Conservation (phyloP, 2,797 vertebrate genomes). For the Okamejei kenojei region DNA sequence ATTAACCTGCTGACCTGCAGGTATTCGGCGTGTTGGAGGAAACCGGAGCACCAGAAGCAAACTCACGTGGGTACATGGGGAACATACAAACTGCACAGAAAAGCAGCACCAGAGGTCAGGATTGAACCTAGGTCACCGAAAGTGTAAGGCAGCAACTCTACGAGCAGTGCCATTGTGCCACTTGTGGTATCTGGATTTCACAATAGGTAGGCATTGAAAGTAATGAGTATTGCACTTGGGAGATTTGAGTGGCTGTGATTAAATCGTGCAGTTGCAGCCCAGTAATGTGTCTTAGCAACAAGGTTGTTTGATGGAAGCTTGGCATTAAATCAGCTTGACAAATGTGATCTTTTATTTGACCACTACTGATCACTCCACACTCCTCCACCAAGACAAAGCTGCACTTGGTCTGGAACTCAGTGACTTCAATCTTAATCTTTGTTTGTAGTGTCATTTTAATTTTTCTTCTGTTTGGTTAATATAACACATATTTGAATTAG, state of each 20-base stretch:
- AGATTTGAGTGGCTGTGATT: neutral
- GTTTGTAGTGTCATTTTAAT: constrained; percentile 6
- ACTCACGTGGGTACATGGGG: too few species aligned
- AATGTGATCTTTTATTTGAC: neutral
- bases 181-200: neutral
- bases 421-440: neutral
- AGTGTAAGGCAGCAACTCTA: too few species aligned
- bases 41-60: too few species aligned
- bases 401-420: neutral
- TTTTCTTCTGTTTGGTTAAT: neutral
- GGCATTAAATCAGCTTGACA: neutral
- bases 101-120: too few species aligned
- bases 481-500: neutral
- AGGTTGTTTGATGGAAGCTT: neutral
- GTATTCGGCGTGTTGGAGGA: too few species aligned
- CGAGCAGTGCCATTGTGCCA: too few species aligned
- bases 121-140: too few species aligned
- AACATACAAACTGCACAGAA: too few species aligned
- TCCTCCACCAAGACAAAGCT: neutral
- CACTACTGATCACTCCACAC: neutral
- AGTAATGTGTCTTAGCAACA: neutral
- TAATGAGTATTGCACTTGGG: neutral
- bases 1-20: too few species aligned
- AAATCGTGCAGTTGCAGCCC: neutral
- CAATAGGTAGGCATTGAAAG: neutral